These are phyloP conservation scores for Hystrix brachyura DNA, from an alignment of 2,113 vertebrate species.

Conservation along the genomic window DNA sequence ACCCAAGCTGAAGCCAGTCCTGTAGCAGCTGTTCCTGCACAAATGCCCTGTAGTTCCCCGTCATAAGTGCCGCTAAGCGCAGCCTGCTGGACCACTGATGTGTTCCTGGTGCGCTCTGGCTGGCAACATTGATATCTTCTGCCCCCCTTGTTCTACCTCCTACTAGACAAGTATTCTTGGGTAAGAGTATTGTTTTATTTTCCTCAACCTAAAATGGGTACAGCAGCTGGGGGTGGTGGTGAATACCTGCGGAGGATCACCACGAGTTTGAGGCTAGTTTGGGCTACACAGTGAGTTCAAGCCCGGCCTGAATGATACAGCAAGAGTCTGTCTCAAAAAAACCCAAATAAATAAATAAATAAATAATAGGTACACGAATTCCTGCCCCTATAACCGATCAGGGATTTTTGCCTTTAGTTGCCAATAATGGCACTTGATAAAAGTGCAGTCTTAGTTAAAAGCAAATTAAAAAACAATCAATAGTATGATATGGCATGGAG, in stretches of 20 bases:
- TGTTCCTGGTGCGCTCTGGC: background rate
- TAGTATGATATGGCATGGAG: background rate
- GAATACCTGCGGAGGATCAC: background rate
- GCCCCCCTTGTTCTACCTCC: background rate
- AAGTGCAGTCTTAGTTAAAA: background rate
- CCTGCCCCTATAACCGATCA: background rate
- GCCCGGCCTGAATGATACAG: too few species aligned
- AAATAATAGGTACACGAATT: background rate
- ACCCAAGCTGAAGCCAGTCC: background rate
- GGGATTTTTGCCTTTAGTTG: background rate
- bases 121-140: background rate
- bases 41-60: background rate
- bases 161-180: too few species aligned
- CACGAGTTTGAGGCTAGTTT: background rate
- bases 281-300: background rate
- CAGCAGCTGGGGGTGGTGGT: background rate
- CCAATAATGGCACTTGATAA: background rate
- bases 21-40: background rate
- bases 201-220: background rate
- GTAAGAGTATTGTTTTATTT: background rate
- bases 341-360: background rate
- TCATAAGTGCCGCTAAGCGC: background rate
- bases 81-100: background rate
- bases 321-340: too few species aligned
- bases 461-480: slow-evolving; percentile 41